Evolutionary conservation across 2,888 invertebrate species (phyloP).

Genomic region (Bruchidius siliquastri): DNA sequence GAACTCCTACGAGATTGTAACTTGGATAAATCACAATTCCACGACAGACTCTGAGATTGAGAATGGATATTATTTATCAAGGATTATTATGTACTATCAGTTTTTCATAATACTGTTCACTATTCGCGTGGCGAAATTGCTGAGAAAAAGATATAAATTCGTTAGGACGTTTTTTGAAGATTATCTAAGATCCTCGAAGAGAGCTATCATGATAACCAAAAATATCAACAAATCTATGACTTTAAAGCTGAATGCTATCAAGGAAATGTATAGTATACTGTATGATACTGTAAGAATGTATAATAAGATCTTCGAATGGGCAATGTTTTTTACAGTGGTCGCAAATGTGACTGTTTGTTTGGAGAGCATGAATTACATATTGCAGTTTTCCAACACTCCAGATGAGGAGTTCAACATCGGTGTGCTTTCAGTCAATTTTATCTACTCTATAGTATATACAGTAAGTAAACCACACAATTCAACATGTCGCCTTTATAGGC

Average conservation of each 20-base stretch:
- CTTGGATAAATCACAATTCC: slow-evolving; percentile 8
- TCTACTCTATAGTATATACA: slow-evolving; percentile 13
- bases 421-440: slow-evolving; percentile 10
- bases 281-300: slow-evolving; percentile 7
- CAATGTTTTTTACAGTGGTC: slow-evolving; percentile 13
- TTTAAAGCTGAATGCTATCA: slow-evolving; percentile 10
- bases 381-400: slow-evolving; percentile 10
- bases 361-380: slow-evolving; percentile 12
- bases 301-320: slow-evolving; percentile 15
- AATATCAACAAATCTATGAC: slow-evolving; percentile 5
- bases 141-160: slow-evolving; percentile 12
- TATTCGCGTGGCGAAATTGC: slow-evolving; percentile 5
- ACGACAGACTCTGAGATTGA: slow-evolving; percentile 5
- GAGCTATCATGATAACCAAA: slow-evolving; percentile 8
- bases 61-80: slow-evolving; percentile 17
- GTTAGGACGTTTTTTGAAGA: slow-evolving; percentile 6
- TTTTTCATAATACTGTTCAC: slow-evolving; percentile 11
- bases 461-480: slow-evolving; percentile 18
- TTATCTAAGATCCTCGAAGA: neutral
- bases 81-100: slow-evolving; percentile 18
- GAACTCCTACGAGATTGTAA: slow-evolving; percentile 9
- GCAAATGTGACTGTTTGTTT: slow-evolving; percentile 12
- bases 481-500: no score
- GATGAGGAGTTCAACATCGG: slow-evolving; percentile 11
- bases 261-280: slow-evolving; percentile 9